phyloP scores from a whole-genome alignment of 2,113 vertebrate genomes.

The Mixornis gularis region DNA sequence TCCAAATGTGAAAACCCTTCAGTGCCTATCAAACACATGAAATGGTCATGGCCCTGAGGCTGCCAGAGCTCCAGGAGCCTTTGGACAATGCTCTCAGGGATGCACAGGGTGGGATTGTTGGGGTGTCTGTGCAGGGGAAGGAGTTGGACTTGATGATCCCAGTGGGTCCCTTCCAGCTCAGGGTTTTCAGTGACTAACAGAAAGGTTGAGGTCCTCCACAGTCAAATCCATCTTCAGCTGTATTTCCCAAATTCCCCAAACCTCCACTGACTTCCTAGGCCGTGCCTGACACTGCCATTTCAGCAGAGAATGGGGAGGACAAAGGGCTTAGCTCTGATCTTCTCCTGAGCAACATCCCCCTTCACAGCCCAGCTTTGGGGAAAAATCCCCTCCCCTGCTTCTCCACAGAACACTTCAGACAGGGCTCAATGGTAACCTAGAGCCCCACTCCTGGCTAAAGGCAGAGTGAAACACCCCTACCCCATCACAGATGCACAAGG shows the following conservation, averaged over 20 bases:
- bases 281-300: accelerated
- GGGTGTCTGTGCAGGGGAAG: neutral
- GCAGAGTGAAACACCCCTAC: neutral
- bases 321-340: neutral
- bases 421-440: accelerated
- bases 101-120: no score
- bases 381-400: neutral
- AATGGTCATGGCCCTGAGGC: accelerated
- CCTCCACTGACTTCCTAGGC: neutral
- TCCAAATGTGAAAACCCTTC: neutral
- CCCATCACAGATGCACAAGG: neutral
- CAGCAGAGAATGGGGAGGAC: neutral
- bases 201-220: neutral
- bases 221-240: accelerated
- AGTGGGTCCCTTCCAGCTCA: neutral
- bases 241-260: neutral
- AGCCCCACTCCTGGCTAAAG: neutral
- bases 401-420: neutral
- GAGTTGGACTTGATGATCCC: neutral
- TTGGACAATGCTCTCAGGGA: neutral
- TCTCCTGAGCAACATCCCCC: neutral
- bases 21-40: neutral
- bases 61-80: neutral
- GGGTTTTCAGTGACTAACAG: neutral
- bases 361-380: neutral